Base-by-base conservation (phyloP, 2,888 invertebrate species). In the Caenorhabditis sp. region DNA sequence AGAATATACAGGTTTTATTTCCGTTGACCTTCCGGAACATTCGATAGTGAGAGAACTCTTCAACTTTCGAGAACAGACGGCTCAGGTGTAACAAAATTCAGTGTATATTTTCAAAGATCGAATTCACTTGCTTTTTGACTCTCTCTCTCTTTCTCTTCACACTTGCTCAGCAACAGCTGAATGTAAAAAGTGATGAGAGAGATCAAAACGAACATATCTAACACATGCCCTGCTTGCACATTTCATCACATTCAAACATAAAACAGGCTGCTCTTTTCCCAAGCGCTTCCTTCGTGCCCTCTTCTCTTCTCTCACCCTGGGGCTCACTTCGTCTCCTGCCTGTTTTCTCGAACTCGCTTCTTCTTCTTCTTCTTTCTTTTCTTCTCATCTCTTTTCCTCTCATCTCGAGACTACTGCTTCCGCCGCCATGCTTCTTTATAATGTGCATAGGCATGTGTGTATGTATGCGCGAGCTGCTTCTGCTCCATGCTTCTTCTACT, bases 221-320 rank as follows among this genome's bases (percentile, higher is more conserved):
- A 76, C 81, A 82, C 75, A 82, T 82, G 81, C 81, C 41, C 69
- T 41, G 51, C 80, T 73, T 49, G 61, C 54, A 41, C 81, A 68
- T 82, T 82, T 82, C 82, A 82, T 77, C 82, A 82, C 82, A 76
- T 77, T 82, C 76, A 76, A 77, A 77, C 70, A 77, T 69, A 77
- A 63, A 77, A 69, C 77, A 77, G 69, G 69, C 68, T 76, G 68
- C 68, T 76, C 68, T 47, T 56, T 56, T 26, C 59, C 49, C 31
- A 41, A 22, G 63, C 51, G 63, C 63, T 70, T 77, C 66, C 72
- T 75, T 64, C 56, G 7, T 51, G 66, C 69, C 72, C 68, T 66
- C 74, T 59, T 47, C 66, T 70, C 68, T 63, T 56, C 59, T 70
- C 72, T 76, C 75, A 24, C 41, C 61, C 66, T 41, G 38, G 22